Percentiles rank a stretch among this genome's conserved stretches.
These are phyloP conservation scores for Anolis sagrei DNA, from an alignment of 2,113 vertebrate genomes.

Conservation along the genomic window DNA sequence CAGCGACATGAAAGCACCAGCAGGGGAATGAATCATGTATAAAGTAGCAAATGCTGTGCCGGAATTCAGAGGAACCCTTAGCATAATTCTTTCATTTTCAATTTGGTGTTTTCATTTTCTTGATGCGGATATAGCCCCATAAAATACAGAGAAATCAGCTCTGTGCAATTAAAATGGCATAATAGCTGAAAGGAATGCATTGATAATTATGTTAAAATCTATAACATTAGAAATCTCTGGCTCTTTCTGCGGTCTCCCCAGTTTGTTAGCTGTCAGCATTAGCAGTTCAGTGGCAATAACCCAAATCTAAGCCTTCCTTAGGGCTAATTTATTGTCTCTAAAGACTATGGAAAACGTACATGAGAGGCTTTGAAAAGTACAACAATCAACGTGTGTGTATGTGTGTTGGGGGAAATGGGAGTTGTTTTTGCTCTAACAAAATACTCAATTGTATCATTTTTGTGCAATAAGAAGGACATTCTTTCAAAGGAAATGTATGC, in stretches of 20 bases:
- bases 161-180: constrained; percentile 77
- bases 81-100: constrained; percentile 82
- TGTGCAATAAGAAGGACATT: background rate
- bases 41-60: constrained; percentile 73
- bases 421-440: constrained; percentile 45
- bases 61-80: constrained; percentile 75
- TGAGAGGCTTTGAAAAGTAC: constrained; percentile 18
- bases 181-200: constrained; percentile 76
- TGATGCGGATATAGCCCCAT: constrained; percentile 73
- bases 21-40: constrained; percentile 68
- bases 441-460: constrained; percentile 37
- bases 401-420: constrained; percentile 11
- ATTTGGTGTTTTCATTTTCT: constrained; percentile 74
- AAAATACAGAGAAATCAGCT: constrained; percentile 78
- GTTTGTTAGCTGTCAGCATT: constrained; percentile 71
- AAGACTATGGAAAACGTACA: constrained; percentile 4
- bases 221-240: constrained; percentile 69
- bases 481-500: background rate
- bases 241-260: constrained; percentile 48
- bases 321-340: background rate
- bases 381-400: background rate
- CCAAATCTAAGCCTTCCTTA: constrained; percentile 55
- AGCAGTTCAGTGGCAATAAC: constrained; percentile 57
- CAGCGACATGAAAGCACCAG: constrained; percentile 56
- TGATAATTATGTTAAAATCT: constrained; percentile 82